These are phyloP conservation scores for Herpetotheres cachinnans DNA, from an alignment of 2,113 vertebrate genomes.

Conservation along the genomic window DNA sequence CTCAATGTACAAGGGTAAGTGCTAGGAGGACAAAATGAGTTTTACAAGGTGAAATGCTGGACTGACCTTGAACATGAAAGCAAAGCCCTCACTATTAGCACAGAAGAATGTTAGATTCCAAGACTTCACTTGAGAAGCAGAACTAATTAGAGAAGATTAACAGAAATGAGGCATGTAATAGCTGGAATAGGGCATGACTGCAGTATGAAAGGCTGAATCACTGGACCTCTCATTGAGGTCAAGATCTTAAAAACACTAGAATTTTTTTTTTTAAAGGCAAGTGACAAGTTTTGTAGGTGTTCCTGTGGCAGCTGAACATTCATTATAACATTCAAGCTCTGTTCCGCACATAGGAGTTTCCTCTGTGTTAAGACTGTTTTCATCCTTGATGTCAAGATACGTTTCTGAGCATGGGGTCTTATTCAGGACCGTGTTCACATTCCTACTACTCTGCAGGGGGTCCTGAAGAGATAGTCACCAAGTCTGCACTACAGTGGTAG, in stretches of 20 bases:
- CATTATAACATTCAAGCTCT: not conserved
- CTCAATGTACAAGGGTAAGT: not conserved
- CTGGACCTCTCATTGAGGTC: not conserved
- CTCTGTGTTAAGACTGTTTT: not conserved
- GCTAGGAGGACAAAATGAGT: not conserved
- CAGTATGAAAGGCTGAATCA: not conserved
- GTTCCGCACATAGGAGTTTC: not conserved
- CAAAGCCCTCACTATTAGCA: not conserved
- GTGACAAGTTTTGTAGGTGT: not conserved
- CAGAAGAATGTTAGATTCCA: conserved; percentile 15
- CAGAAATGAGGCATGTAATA: conserved; percentile 54
- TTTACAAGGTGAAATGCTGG: not conserved
- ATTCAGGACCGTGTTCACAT: not conserved
- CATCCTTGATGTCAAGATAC: not conserved
- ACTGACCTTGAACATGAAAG: conserved; percentile 32
- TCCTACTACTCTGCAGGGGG: not conserved
- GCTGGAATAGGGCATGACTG: conserved; percentile 26
- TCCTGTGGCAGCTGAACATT: not conserved
- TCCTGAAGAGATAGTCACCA: not conserved
- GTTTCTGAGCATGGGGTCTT: not conserved
- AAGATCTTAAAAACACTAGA: not conserved
- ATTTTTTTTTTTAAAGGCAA: not conserved
- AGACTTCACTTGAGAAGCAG: conserved; percentile 43
- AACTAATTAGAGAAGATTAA: conserved; percentile 67
- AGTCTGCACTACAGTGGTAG: not conserved